Percentiles rank a stretch among this genome's conserved stretches.
Evolutionary conservation across 2,888 invertebrate species (phyloP).

Genomic region (Drosophila cyrtoloma): DNA sequence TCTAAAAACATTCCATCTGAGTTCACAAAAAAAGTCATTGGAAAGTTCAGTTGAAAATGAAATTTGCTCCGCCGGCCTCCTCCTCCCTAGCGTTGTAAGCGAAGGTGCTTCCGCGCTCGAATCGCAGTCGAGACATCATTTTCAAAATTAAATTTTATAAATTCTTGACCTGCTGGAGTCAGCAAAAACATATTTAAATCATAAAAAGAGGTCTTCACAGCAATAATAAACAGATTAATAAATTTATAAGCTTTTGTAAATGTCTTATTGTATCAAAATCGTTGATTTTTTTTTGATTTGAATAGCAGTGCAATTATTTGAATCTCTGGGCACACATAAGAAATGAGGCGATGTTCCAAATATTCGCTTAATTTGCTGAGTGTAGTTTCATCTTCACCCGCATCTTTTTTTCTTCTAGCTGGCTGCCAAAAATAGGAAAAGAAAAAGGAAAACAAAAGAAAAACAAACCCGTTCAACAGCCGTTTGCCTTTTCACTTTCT

Average conservation of each 20-base stretch:
- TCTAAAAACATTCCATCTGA: not conserved
- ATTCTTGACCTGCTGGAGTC: not conserved
- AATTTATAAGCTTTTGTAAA: not conserved
- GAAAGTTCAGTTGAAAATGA: too few relatives aligned
- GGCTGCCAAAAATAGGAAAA: constrained; percentile 7
- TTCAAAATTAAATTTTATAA: too few relatives aligned
- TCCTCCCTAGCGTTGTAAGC: too few relatives aligned
- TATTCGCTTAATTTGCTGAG: not conserved
- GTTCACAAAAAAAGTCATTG: not conserved
- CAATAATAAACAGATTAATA: not conserved
- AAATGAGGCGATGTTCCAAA: not conserved
- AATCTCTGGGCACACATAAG: not conserved
- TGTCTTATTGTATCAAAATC: too few relatives aligned
- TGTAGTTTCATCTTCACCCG: constrained; percentile 1
- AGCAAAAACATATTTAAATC: not conserved
- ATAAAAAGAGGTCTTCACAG: not conserved
- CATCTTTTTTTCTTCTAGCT: constrained; percentile 7
- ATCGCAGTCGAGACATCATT: too few relatives aligned
- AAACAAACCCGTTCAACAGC: constrained; percentile 49
- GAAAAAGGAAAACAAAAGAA: not conserved
- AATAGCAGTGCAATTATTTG: not conserved
- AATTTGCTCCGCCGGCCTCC: too few relatives aligned
- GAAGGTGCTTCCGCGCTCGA: too few relatives aligned
- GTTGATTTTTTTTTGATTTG: not conserved
- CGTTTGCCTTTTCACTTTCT: constrained; percentile 59